A percentile compares a stretch with the other conserved stretches of the same genome.
Conservation (phyloP, 1,140 invertebrate genomes). For the Saccostrea echinata region DNA sequence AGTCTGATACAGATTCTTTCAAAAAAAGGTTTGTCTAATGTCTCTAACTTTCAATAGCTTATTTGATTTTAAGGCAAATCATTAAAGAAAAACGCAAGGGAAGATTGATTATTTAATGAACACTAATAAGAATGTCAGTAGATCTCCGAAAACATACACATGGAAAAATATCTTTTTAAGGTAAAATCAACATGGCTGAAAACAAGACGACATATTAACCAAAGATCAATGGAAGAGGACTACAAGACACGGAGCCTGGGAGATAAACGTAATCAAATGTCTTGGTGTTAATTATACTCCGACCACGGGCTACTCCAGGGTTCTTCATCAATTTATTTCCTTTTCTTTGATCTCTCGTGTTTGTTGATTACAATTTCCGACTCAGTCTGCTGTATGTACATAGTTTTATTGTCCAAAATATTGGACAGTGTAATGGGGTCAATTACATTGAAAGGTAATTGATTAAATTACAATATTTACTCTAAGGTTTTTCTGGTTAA, state of each 20-base stretch:
- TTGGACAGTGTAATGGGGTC: too few relatives aligned
- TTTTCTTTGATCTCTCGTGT: not conserved
- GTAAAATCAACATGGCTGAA: not conserved
- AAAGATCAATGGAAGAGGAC: not conserved
- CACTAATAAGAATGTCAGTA: not conserved
- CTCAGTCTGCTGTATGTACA: too few relatives aligned
- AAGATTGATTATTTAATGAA: constrained; percentile 4
- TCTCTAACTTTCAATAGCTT: not conserved
- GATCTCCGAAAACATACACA: not conserved
- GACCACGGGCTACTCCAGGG: not conserved
- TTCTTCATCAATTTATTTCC: not conserved
- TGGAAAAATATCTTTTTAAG: not conserved
- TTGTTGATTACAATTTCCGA: not conserved
- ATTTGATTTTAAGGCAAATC: constrained; percentile 8
- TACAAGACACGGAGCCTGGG: not conserved
- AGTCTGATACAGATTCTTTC: too few relatives aligned
- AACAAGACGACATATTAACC: not conserved
- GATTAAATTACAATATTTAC: too few relatives aligned
- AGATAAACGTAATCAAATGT: constrained; percentile 4
- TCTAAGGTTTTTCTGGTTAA: too few relatives aligned
- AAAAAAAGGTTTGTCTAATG: not conserved
- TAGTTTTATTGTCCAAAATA: too few relatives aligned
- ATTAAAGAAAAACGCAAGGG: not conserved
- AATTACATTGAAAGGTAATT: too few relatives aligned
- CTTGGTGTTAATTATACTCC: constrained; percentile 13